Conservation (phyloP, 2,113 vertebrate genomes). For the Varanus salvator region DNA sequence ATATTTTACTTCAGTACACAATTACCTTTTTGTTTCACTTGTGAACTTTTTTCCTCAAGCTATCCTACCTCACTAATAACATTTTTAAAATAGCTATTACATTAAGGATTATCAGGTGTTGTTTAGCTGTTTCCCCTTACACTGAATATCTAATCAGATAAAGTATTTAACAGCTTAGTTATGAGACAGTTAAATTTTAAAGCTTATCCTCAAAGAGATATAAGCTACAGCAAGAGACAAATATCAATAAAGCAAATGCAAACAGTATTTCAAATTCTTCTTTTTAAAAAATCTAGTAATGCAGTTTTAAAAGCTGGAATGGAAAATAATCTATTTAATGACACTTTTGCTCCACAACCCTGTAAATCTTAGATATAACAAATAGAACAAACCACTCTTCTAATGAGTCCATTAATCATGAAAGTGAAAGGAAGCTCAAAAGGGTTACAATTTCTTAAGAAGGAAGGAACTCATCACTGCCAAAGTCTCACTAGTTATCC, state of each 20-base stretch:
- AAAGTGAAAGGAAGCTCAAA: slow-evolving; percentile 46
- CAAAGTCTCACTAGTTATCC: slow-evolving; percentile 20
- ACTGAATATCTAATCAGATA: slow-evolving; percentile 32
- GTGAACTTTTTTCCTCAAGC: background rate
- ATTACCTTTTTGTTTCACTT: background rate
- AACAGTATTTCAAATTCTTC: background rate
- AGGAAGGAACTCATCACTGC: slow-evolving; percentile 41
- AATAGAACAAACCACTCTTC: slow-evolving; percentile 42
- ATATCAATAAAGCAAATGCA: slow-evolving; percentile 39
- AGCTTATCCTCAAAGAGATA: slow-evolving; percentile 30
- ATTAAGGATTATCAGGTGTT: slow-evolving; percentile 60
- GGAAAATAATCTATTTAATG: slow-evolving; percentile 38
- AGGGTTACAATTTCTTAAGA: slow-evolving; percentile 41
- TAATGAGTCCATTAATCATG: slow-evolving; percentile 57
- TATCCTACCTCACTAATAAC: background rate
- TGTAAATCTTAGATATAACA: slow-evolving; percentile 39
- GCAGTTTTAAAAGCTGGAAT: slow-evolving; percentile 37
- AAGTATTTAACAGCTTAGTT: slow-evolving; percentile 42
- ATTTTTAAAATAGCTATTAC: slow-evolving; percentile 50
- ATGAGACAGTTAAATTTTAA: slow-evolving; percentile 53
- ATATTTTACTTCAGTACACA: background rate
- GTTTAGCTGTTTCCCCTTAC: slow-evolving; percentile 15
- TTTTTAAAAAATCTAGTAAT: background rate
- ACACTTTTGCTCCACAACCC: slow-evolving; percentile 19
- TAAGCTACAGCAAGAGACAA: slow-evolving; percentile 41